These are phyloP conservation scores for Notolabrus celidotus DNA, from an alignment of 2,797 vertebrate genomes.

Conservation along the genomic window DNA sequence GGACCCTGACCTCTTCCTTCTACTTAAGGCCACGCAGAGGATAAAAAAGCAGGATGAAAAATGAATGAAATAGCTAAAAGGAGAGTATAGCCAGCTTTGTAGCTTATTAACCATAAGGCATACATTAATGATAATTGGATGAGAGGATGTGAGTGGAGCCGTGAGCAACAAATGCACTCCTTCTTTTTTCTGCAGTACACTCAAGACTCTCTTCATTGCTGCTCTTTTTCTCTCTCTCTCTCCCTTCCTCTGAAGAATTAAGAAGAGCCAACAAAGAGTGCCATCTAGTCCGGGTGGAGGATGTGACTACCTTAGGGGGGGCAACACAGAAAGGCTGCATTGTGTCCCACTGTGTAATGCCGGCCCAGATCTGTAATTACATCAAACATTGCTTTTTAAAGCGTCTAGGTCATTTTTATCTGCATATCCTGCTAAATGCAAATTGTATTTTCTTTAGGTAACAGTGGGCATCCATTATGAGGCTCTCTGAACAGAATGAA, in stretches of 20 bases:
- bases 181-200: constrained; percentile 22
- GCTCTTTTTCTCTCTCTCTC: constrained; percentile 35
- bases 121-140: constrained; percentile 86
- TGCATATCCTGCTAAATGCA: constrained; percentile 32
- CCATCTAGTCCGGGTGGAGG: constrained; percentile 44
- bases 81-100: constrained; percentile 69
- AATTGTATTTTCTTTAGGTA: constrained; percentile 11
- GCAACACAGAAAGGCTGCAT: constrained; percentile 40
- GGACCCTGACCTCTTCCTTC: constrained; percentile 83
- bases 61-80: constrained; percentile 58
- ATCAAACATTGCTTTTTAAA: constrained; percentile 45
- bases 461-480: constrained; percentile 17
- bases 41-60: constrained; percentile 24
- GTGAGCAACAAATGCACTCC: constrained; percentile 67
- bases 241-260: constrained; percentile 45
- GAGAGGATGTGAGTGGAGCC: constrained; percentile 73
- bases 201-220: constrained; percentile 55
- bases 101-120: constrained; percentile 84
- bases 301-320: constrained; percentile 54
- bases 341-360: constrained; percentile 55
- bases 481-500: constrained; percentile 1
- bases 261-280: constrained; percentile 48
- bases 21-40: constrained; percentile 59
- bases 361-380: constrained; percentile 73
- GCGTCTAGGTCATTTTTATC: constrained; percentile 40